Conservation (phyloP, 2,797 vertebrate genomes). For the Sparidentex hasta region DNA sequence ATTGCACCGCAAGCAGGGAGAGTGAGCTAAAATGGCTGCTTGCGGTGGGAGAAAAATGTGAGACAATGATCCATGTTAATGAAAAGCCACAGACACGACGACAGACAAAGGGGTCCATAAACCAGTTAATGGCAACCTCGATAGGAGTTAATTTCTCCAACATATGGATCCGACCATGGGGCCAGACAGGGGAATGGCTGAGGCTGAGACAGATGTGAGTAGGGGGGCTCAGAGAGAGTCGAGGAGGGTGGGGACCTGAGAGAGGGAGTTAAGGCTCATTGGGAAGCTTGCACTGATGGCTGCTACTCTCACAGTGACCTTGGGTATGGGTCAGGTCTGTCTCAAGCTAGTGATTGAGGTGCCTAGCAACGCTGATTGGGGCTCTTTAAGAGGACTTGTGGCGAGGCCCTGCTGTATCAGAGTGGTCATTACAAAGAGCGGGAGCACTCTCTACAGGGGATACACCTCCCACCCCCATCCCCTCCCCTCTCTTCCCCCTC, state of each 20-base stretch:
- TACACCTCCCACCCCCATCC: constrained; percentile 47
- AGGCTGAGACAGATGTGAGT: constrained; percentile 61
- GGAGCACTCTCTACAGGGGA: constrained; percentile 45
- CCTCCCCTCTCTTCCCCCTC: constrained; percentile 50
- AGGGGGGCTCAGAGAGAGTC: constrained; percentile 57
- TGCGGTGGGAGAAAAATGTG: constrained; percentile 61
- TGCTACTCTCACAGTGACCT: constrained; percentile 61
- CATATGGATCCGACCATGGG: constrained; percentile 67
- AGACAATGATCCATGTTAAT: constrained; percentile 73
- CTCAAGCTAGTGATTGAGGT: constrained; percentile 78
- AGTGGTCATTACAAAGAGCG: constrained; percentile 71
- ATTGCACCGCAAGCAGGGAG: constrained; percentile 63
- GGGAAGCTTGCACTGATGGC: constrained; percentile 50
- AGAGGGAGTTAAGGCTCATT: constrained; percentile 56
- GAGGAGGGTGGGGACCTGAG: constrained; percentile 53
- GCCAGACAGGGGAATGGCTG: constrained; percentile 58
- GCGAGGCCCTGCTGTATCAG: constrained; percentile 57
- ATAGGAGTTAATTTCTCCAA: constrained; percentile 66
- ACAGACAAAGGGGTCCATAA: constrained; percentile 69
- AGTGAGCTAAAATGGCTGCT: constrained; percentile 72
- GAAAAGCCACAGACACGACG: constrained; percentile 65
- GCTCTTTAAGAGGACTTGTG: constrained; percentile 68
- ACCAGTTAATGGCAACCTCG: constrained; percentile 65
- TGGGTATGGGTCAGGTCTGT: constrained; percentile 58
- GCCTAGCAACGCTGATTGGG: constrained; percentile 77